Conservation (phyloP, 2,888 invertebrate genomes). For the Scaptomyza reducta region DNA sequence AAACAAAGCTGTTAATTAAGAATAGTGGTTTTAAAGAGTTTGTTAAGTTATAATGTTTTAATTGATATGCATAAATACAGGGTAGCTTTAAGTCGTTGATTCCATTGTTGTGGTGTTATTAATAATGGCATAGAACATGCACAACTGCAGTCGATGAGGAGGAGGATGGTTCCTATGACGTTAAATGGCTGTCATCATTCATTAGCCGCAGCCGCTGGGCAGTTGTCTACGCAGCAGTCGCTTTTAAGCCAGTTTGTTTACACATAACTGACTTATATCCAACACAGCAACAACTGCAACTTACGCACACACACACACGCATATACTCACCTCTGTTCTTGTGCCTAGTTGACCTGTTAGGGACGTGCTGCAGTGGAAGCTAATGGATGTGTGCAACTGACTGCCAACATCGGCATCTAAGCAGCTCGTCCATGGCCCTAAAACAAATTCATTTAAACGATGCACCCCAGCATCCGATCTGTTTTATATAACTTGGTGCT, state of each 20-base stretch:
- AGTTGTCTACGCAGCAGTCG: conserved; percentile 58
- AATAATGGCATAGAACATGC: conserved; percentile 46
- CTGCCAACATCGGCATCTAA: conserved; percentile 8
- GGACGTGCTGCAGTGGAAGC: conserved; percentile 37
- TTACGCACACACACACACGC: conserved; percentile 4
- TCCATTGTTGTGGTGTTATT: conserved; percentile 53
- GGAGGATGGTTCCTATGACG: conserved; percentile 20
- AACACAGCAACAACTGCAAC: conserved; percentile 9
- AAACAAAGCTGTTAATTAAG: too few relatives aligned
- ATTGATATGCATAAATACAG: not conserved
- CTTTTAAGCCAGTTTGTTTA: conserved; percentile 50
- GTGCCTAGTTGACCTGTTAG: conserved; percentile 38
- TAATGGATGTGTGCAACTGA: conserved; percentile 33
- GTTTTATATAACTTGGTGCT: conserved; percentile 6
- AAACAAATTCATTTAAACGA: conserved; percentile 58
- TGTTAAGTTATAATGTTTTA: too few relatives aligned
- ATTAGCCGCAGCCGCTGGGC: conserved; percentile 69
- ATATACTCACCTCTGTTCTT: not conserved
- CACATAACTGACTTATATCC: conserved; percentile 63
- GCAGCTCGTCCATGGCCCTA: conserved; percentile 14
- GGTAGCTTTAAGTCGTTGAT: not conserved
- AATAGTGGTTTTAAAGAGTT: too few relatives aligned
- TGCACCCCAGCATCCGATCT: not conserved
- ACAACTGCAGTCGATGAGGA: not conserved
- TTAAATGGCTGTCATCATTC: conserved; percentile 77